Percentiles rank a stretch among this genome's conserved stretches.
These are phyloP conservation scores for Neoarius graeffei DNA, from an alignment of 2,113 vertebrate genomes.

Conservation along the genomic window DNA sequence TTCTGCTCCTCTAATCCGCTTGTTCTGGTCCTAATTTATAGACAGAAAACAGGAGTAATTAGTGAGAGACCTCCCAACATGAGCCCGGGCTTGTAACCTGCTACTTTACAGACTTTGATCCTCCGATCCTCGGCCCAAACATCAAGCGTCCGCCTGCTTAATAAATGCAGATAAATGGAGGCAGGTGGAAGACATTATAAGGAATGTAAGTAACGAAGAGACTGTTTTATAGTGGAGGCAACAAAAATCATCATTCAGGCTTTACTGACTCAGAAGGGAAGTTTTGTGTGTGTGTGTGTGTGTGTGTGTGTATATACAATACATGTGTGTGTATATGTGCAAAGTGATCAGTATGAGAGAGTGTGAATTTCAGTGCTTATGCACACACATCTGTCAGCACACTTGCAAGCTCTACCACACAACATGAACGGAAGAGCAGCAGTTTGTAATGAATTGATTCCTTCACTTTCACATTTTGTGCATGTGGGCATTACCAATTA, in stretches of 20 bases:
- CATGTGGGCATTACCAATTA: conserved; percentile 64
- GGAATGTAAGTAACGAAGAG: conserved; percentile 69
- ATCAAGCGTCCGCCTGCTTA: conserved; percentile 62
- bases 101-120: conserved; percentile 61
- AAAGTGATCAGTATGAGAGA: background rate
- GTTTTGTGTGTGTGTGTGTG: background rate
- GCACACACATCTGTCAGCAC: conserved; percentile 46
- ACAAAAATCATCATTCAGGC: conserved; percentile 16
- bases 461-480: conserved; percentile 66
- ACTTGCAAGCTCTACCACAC: conserved; percentile 20
- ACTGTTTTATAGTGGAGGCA: conserved; percentile 51
- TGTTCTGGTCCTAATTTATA: conserved; percentile 61
- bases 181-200: conserved; percentile 69
- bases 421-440: conserved; percentile 56
- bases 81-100: conserved; percentile 57
- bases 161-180: conserved; percentile 63
- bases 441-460: conserved; percentile 74
- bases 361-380: conserved; percentile 30
- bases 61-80: conserved; percentile 66
- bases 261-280: conserved; percentile 41
- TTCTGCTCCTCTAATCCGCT: conserved; percentile 10
- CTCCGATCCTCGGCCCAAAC: conserved; percentile 57
- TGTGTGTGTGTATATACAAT: background rate
- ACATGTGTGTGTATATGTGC: background rate
- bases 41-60: conserved; percentile 69